Evolutionary conservation across 2,113 vertebrate species (phyloP), one percentile per base, ranked within the genome.

Genomic region (Haliaeetus leucogaster): DNA sequence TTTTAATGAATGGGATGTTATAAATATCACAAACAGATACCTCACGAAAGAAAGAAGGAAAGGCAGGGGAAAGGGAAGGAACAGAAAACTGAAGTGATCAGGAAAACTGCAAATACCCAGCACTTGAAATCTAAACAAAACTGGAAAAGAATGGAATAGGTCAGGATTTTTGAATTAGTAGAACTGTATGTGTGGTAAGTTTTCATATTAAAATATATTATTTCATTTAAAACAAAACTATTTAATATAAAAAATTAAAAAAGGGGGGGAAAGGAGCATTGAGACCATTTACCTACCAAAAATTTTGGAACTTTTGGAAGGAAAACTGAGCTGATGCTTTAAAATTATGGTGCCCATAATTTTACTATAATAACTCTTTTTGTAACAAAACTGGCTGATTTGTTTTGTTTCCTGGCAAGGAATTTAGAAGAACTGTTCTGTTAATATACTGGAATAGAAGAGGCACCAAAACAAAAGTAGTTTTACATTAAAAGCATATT

Each of bases 201-300:
- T 58, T 66, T 42, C 20, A 45, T 45, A 71, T 58, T 59, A 72
- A 79, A 65, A 78, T 21, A 34, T 1, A 29, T 56, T 0, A 11
- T 52, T 91, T 34, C 6, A 58, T 73, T 50, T 73, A 15, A 73
- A 65, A 11, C 25, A 63, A 58, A 56, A 56, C 13, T 13, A 30
- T 42, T 48, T 70, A 45, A 90, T 68, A 27, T 61, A 22, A 65
- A 66, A 71, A 63, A 43, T 30, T 36, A 30, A 42, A 47, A 47
- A 38, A 3, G 1, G 2, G 34, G 7, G 15, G 1, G 7, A 2
- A 8, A 9, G n/a, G 17, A 40, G 47, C 22, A 53, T 32, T 50
- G 59, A 77, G 30, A 67, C 22, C 12, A 52, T 45, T 67, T 59
- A 59, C 32, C 21, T 50, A 42, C 14, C 36, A 58, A 58, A 63